Base-by-base conservation (phyloP, 2,797 vertebrate species). In the Scleropages formosus region DNA sequence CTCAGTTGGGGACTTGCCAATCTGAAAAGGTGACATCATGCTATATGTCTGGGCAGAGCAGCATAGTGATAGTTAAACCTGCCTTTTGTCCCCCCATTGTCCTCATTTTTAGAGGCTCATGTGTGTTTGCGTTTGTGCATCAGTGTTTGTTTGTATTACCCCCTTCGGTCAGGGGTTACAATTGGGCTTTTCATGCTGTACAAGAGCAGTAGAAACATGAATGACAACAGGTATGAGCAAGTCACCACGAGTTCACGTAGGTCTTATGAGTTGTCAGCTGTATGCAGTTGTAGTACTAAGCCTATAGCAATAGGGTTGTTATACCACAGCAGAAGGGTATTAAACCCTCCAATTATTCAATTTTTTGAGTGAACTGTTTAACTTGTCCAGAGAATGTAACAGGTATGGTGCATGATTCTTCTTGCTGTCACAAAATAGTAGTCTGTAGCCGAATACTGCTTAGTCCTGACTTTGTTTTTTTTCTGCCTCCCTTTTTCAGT, bases 281-380 rank as follows among this genome's bases (percentile, higher is more conserved):
- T 7, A 26, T 16, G 27, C 10, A 7, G 47, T n/a, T 20, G 58
- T 11, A 15, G 7, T 60, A 59, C 59, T n/a, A 4, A n/a, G 59
- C 10, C 10, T 10, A 15, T 61, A 18, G 18, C 11, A 2, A 56
- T 59, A 22, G 59, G 22, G 64, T 27, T 20, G 64, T n/a, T n/a
- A n/a, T n/a, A n/a, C n/a, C n/a, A n/a, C n/a, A 22, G 22, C 4
- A 24, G 62, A 22, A 53, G 22, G 4, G 8, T n/a, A 53, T 44
- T 16, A 72, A 49, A 56, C 51, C n/a, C 70, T 7, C 20, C 13
- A 15, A 49, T 4, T 22, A 10, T 71, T 71, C 49, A 8, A 4
- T 53, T 12, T 59, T 72, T 18, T 20, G 69, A 27, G 69, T 27
- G 26, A 71, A 47, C 71, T 24, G 31, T n/a, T 60, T 27, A 71